Conservation (phyloP, 1,140 invertebrate genomes). For the Amyelois transitella region DNA sequence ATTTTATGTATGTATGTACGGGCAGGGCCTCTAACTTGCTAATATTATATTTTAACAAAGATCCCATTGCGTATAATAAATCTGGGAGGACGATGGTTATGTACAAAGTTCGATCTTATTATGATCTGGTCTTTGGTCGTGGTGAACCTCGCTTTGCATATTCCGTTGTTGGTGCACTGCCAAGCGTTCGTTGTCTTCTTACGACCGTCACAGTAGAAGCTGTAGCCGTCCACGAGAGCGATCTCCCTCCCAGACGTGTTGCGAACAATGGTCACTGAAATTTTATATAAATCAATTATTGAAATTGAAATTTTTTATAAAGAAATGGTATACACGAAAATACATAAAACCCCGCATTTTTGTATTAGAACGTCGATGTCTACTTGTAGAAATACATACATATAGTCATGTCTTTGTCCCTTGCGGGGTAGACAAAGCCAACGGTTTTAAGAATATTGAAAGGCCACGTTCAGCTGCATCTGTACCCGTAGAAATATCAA, state of each 20-base stretch:
- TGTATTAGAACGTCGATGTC: no score
- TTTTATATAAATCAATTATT: background rate
- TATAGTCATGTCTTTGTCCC: no score
- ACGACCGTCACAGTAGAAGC: conserved; percentile 23
- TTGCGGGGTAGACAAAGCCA: no score
- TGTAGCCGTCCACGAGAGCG: conserved; percentile 24
- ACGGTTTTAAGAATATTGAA: no score
- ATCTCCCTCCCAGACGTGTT: conserved; percentile 15
- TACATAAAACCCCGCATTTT: background rate
- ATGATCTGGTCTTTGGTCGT: background rate
- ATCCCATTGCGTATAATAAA: background rate
- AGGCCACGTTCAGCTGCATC: no score
- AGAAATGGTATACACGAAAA: background rate
- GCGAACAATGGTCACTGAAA: background rate
- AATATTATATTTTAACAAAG: background rate
- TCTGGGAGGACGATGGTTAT: background rate
- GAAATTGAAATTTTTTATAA: background rate
- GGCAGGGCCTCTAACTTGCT: no score
- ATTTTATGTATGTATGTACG: background rate
- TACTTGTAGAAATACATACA: no score
- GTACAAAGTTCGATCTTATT: background rate
- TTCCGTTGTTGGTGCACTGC: background rate
- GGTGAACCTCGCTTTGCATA: background rate
- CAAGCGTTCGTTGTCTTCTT: background rate
- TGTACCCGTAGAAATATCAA: no score